Percentiles rank a stretch among this genome's conserved stretches.
Conservation (phyloP, 1,140 invertebrate genomes). For the Leptopilina clavipes region DNA sequence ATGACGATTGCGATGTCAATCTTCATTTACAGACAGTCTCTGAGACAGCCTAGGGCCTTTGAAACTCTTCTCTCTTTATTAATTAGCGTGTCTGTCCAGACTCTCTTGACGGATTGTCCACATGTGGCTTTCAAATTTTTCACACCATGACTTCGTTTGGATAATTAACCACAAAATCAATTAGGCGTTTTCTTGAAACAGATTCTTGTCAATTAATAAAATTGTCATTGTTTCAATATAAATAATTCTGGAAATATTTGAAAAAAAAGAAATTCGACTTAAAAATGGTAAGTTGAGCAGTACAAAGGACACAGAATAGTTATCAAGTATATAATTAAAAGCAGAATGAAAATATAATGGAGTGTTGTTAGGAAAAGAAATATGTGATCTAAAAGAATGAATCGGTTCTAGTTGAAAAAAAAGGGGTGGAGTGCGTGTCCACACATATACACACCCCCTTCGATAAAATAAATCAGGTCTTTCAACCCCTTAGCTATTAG, state of each 20-base stretch:
- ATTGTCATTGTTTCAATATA: too few relatives aligned
- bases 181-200: neutral
- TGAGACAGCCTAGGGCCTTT: constrained; percentile 36
- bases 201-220: neutral
- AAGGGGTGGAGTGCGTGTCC: constrained; percentile 13
- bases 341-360: neutral
- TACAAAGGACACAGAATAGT: too few relatives aligned
- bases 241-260: too few relatives aligned
- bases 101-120: constrained; percentile 29
- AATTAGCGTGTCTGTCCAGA: constrained; percentile 43
- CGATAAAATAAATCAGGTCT: constrained; percentile 66
- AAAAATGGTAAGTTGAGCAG: too few relatives aligned
- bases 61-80: constrained; percentile 45
- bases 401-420: constrained; percentile 5
- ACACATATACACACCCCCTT: constrained; percentile 39
- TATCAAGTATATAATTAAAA: too few relatives aligned
- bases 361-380: neutral
- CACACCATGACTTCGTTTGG: neutral
- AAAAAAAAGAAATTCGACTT: too few relatives aligned
- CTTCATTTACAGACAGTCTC: constrained; percentile 60
- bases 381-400: neutral
- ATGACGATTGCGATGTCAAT: constrained; percentile 69
- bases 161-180: constrained; percentile 2
- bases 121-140: neutral
- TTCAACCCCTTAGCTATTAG: constrained; percentile 63